Percentiles rank a stretch among this genome's conserved stretches.
Conservation (phyloP, 2,797 vertebrate genomes). For the Protonibea diacanthus region DNA sequence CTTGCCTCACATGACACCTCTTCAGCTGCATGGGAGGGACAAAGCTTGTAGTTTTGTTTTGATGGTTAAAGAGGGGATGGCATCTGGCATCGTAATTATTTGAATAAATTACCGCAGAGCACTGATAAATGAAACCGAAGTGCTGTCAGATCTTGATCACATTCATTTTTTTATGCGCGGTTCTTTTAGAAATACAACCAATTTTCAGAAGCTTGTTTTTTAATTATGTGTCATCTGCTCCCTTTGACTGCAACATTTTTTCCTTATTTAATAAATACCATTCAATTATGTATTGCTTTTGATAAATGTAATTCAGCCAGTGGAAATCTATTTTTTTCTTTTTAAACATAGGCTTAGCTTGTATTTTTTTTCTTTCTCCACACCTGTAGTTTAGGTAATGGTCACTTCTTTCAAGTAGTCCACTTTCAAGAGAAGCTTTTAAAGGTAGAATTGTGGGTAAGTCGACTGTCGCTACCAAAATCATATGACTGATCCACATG, state of each 20-base stretch:
- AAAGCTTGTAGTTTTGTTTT: conserved; percentile 71
- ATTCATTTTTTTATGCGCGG: conserved; percentile 22
- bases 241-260: conserved; percentile 53
- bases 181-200: conserved; percentile 38
- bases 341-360: background rate
- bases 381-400: conserved; percentile 88
- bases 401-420: conserved; percentile 84
- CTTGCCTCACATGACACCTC: conserved; percentile 78
- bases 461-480: conserved; percentile 86
- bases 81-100: conserved; percentile 77
- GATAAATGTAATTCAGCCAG: conserved; percentile 71
- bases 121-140: conserved; percentile 70
- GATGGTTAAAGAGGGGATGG: conserved; percentile 81
- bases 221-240: conserved; percentile 61
- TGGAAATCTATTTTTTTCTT: conserved; percentile 56
- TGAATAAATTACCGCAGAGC: conserved; percentile 67
- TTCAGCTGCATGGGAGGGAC: conserved; percentile 69
- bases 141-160: conserved; percentile 69
- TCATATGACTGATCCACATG: conserved; percentile 85
- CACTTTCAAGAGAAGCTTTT: conserved; percentile 87
- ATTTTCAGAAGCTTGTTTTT: conserved; percentile 44
- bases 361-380: conserved; percentile 71
- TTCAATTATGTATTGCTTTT: conserved; percentile 78
- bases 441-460: conserved; percentile 85
- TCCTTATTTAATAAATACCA: conserved; percentile 70